Percentiles rank a stretch among this genome's conserved stretches.
phyloP scores from a whole-genome alignment of 2,797 vertebrate genomes.

The Notoglanidium macrostoma region DNA sequence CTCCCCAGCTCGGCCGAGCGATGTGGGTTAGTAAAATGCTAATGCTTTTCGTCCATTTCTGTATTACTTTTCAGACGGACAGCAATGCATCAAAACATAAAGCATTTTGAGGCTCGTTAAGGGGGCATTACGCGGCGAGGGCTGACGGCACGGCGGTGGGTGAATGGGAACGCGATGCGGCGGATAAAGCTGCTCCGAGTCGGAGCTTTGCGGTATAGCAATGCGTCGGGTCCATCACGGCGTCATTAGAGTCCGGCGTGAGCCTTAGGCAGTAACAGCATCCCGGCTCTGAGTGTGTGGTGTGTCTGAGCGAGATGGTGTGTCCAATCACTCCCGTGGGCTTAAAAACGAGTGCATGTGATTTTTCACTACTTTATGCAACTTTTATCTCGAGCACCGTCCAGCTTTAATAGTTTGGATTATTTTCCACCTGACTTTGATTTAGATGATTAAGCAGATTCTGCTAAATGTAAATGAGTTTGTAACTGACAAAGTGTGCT shows the following conservation, averaged over 20 bases:
- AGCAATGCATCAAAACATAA: conserved; percentile 81
- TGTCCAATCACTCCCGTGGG: conserved; percentile 50
- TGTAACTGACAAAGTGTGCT: neutral
- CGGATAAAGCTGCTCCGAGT: conserved; percentile 76
- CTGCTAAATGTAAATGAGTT: neutral
- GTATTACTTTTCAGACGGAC: conserved; percentile 82
- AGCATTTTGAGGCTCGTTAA: conserved; percentile 83
- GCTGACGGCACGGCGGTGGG: conserved; percentile 71
- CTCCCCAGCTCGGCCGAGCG: conserved; percentile 45
- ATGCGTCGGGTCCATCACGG: conserved; percentile 47
- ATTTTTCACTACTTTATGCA: neutral
- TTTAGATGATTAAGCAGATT: neutral
- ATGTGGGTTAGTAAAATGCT: conserved; percentile 65
- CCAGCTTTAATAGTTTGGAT: neutral
- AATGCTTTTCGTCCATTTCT: conserved; percentile 76
- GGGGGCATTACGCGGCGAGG: conserved; percentile 78
- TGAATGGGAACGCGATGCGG: conserved; percentile 82
- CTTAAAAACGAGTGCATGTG: neutral
- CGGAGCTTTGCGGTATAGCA: conserved; percentile 67
- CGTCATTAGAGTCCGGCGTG: conserved; percentile 55
- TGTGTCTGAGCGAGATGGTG: conserved; percentile 32
- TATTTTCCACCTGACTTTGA: neutral
- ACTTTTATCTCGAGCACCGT: conserved; percentile 6
- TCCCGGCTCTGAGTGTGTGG: conserved; percentile 45
- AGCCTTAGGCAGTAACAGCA: conserved; percentile 47